Evolutionary conservation across 2,797 vertebrate genomes (phyloP), one percentile per base, ranked within the genome.

Genomic region (Acanthurus leucopareius): DNA sequence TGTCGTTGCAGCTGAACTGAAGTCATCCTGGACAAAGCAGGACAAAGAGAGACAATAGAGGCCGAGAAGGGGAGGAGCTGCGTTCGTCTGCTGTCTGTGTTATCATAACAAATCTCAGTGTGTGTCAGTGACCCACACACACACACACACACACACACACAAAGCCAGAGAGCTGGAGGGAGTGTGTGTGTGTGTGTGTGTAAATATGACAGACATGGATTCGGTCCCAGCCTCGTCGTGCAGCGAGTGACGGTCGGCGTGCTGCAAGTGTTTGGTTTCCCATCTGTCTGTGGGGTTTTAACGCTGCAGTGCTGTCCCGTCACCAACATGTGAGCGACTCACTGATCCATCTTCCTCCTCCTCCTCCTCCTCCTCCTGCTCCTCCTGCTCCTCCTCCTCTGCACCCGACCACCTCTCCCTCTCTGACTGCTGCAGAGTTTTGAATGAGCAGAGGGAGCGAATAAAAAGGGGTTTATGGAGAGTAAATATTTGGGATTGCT

Each of bases 81-180:
- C 52, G 76, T 87, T 79, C 57, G 65, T 75, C 80, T 60, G 61
- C 86, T 72, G 83, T 92, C 92, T 89, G 84, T 84, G 89, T 90
- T 90, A 82, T 89, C 82, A 88, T 69, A 93, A 90, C 91, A 91
- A 86, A 88, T 77, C 78, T 66, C 76, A 48, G 73, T 56, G 73
- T 42, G 45, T 42, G 79, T 44, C 63, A 79, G 59, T 73, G 56
- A 45, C 62, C 60, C 64, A 44, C 47, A 38, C 48, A 40, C 28
- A 52, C 49, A 64, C 25, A n/a, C n/a, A 25, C 25, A 25, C 25
- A 25, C 25, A 25, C 25, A 25, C 25, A 25, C 25, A 61, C 25
- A n/a, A 22, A 71, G 61, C 22, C n/a, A 14, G 19, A 57, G 63
- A 57, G 58, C 16, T 72, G 9, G 56, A 75, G 80, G 69, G 85